Base-by-base conservation (phyloP, 2,888 invertebrate genomes). In the Lepidochrysops patricia region DNA sequence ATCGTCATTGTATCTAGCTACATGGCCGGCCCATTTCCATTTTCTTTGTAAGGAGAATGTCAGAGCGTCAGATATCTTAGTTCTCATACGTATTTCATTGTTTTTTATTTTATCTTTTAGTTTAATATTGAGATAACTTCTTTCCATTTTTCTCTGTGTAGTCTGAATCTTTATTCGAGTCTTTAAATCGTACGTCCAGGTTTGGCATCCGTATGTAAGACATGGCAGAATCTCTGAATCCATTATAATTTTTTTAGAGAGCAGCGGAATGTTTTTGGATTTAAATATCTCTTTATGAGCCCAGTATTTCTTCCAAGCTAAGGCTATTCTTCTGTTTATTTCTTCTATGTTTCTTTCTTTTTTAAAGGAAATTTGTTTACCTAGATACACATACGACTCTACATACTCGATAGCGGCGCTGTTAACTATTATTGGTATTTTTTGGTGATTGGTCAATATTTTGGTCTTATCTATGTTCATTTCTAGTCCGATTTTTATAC, bases 11-110 rank as follows among this genome's bases (percentile, higher is more conserved):
- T 57, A 59, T 12, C 57, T 29, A n/a, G 57, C 60, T 4, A 62
- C 12, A 34, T 64, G 62, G 1, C 62, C 62, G 13, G 62, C 60
- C 64, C 61, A 62, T 12, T 29, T 62, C 62, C 62, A 62, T 26
- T 64, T 62, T n/a, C 34, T 37, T 26, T 58, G 52, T 19, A 58
- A 25, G 12, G 57, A 5, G 35, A 57, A 60, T 15, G 60, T 49
- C 49, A 61, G 15, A 13, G 62, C 59, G 15, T 61, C 63, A 3
- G 19, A 57, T 2, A 60, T 7, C 27, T 60, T 62, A 0, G 56
- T 35, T 34, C 35, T 57, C 6, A 23, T 35, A 0, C 56, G 56
- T 19, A 57, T 35, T 15, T 19, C 34, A 5, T 7, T n/a, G 12
- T 57, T 57, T 19, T 19, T 23, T 4, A 27, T 27, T 13, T 5